Conservation (phyloP, 2,888 invertebrate species). For the Alviniconcha strummeri region DNA sequence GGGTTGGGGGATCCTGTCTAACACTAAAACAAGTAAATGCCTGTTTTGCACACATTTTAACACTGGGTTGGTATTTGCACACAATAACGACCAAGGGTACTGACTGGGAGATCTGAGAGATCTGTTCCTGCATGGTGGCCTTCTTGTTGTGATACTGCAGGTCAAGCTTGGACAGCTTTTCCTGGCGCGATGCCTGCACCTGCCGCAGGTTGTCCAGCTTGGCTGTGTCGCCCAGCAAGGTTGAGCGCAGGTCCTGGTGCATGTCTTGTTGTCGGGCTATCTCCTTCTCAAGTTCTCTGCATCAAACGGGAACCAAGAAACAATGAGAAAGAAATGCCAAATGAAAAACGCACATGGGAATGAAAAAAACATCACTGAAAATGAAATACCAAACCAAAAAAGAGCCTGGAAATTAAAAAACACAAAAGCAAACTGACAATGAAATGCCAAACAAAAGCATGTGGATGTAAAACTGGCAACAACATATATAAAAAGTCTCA, state of each 20-base stretch:
- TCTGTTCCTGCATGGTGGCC: slow-evolving; percentile 49
- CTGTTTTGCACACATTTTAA: too few species aligned
- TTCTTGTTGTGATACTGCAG: slow-evolving; percentile 57
- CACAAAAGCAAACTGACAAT: too few species aligned
- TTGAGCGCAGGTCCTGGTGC: slow-evolving; percentile 47
- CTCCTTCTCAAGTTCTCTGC: slow-evolving; percentile 52
- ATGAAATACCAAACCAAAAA: too few species aligned
- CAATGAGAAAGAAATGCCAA: not conserved
- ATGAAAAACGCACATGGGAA: too few species aligned
- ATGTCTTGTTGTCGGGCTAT: slow-evolving; percentile 48
- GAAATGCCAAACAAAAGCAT: too few species aligned
- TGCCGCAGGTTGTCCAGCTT: slow-evolving; percentile 51
- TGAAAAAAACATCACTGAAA: too few species aligned
- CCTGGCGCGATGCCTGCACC: slow-evolving; percentile 48
- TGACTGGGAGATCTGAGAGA: slow-evolving; percentile 51
- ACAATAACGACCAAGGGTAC: slow-evolving; percentile 17
- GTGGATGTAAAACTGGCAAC: too few species aligned
- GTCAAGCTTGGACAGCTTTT: slow-evolving; percentile 54
- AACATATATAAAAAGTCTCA: too few species aligned
- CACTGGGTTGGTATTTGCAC: too few species aligned
- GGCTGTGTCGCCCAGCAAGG: slow-evolving; percentile 41
- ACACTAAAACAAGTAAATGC: too few species aligned
- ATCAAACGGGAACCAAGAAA: slow-evolving; percentile 14
- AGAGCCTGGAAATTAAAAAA: too few species aligned
- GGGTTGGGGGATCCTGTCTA: too few species aligned